phyloP scores from a whole-genome alignment of 2,888 invertebrate genomes.

The Tuberolachnus salignus region DNA sequence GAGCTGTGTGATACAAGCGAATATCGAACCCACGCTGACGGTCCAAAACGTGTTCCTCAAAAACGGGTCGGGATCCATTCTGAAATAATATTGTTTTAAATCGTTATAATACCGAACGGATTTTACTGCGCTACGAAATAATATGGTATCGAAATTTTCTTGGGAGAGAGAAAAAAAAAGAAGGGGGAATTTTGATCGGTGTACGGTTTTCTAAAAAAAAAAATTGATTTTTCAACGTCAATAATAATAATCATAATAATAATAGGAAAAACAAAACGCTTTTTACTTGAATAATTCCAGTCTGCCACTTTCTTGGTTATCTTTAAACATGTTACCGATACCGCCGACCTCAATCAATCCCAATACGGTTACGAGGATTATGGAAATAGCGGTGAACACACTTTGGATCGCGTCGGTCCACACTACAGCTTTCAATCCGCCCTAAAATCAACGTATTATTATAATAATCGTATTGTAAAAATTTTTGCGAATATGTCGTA shows the following conservation, averaged over 20 bases:
- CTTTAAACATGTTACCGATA: conserved; percentile 68
- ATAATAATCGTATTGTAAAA: too few species aligned
- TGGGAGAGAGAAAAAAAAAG: too few species aligned
- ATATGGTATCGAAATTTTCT: too few species aligned
- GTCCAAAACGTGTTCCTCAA: conserved; percentile 84
- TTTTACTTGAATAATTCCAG: conserved; percentile 75
- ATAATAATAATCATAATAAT: too few species aligned
- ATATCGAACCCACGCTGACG: conserved; percentile 71
- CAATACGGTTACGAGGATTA: conserved; percentile 71
- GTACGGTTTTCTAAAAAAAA: too few species aligned
- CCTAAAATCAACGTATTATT: conserved; percentile 64
- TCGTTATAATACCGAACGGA: too few species aligned
- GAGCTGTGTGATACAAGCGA: conserved; percentile 67
- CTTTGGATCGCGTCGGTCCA: conserved; percentile 83
- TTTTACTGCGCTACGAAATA: too few species aligned
- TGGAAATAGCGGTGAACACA: conserved; percentile 75
- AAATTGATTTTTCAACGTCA: too few species aligned
- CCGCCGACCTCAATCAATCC: conserved; percentile 74
- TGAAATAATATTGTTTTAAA: conserved; percentile 61
- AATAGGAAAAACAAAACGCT: too few species aligned
- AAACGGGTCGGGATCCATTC: conserved; percentile 78
- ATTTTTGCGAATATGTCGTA: conserved; percentile 59
- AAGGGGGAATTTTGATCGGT: too few species aligned
- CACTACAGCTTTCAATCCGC: conserved; percentile 78
- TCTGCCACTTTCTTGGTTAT: conserved; percentile 69